phyloP scores from a whole-genome alignment of 2,113 vertebrate species.

The Centropus bengalensis region DNA sequence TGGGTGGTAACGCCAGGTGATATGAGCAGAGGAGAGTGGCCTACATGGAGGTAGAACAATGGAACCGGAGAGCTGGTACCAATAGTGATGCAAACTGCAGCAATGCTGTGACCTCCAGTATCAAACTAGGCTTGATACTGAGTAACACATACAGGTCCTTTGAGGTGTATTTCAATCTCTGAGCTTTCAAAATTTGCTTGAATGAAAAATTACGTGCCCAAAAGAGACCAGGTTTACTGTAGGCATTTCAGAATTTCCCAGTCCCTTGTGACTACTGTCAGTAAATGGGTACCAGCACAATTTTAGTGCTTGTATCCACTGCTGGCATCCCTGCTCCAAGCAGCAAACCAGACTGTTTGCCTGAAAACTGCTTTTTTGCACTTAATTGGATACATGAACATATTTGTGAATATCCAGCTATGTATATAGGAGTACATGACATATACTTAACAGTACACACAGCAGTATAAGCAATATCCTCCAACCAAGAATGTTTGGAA shows the following conservation, averaged over 20 bases:
- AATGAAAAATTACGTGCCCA: neutral
- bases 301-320: neutral
- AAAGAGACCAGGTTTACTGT: neutral
- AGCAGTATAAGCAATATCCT: neutral
- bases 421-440: fast-evolving
- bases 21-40: neutral
- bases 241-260: neutral
- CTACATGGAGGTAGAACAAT: fast-evolving
- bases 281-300: neutral
- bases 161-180: neutral
- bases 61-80: neutral
- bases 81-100: neutral
- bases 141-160: neutral
- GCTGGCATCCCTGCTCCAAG: neutral
- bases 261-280: neutral
- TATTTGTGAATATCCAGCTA: neutral
- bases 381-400: neutral
- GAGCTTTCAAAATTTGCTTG: neutral
- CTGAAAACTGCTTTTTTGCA: neutral
- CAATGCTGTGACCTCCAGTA: neutral
- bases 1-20: no score
- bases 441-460: neutral
- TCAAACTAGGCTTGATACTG: neutral
- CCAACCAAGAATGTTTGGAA: neutral
- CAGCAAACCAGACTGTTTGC: neutral